phyloP scores from a whole-genome alignment of 2,797 vertebrate genomes.

The Sphenopsis melanotis region DNA sequence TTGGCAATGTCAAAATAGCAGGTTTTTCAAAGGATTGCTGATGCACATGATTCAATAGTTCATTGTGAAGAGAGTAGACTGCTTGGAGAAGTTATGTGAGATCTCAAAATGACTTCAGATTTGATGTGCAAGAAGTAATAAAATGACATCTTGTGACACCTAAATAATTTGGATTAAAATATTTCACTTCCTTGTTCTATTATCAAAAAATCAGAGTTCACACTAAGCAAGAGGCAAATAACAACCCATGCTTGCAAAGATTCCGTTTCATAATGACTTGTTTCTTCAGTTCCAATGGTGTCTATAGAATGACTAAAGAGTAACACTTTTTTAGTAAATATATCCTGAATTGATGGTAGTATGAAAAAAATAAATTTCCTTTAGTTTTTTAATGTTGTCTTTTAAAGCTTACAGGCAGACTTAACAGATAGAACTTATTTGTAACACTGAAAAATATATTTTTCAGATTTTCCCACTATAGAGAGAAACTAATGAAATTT shows the following conservation, averaged over 20 bases:
- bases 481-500: not conserved
- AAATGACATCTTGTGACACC: not conserved
- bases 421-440: not conserved
- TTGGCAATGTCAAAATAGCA: not conserved
- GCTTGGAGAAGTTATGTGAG: not conserved
- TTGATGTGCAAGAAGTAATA: not conserved
- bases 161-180: not conserved
- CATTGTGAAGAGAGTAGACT: not conserved
- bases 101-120: not conserved
- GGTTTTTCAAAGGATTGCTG: not conserved
- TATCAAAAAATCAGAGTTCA: not conserved
- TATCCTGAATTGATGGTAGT: not conserved
- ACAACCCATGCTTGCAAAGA: not conserved
- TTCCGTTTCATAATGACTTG: not conserved
- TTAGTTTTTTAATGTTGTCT: not conserved
- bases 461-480: not conserved
- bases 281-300: not conserved
- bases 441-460: not conserved
- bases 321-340: not conserved
- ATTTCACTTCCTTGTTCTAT: not conserved
- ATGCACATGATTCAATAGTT: not conserved
- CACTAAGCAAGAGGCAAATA: not conserved
- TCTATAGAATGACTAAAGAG: not conserved
- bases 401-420: not conserved
- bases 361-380: rapidly evolving